Evolutionary conservation across 2,113 vertebrate genomes (phyloP).

Genomic region (Dermatemys mawii): DNA sequence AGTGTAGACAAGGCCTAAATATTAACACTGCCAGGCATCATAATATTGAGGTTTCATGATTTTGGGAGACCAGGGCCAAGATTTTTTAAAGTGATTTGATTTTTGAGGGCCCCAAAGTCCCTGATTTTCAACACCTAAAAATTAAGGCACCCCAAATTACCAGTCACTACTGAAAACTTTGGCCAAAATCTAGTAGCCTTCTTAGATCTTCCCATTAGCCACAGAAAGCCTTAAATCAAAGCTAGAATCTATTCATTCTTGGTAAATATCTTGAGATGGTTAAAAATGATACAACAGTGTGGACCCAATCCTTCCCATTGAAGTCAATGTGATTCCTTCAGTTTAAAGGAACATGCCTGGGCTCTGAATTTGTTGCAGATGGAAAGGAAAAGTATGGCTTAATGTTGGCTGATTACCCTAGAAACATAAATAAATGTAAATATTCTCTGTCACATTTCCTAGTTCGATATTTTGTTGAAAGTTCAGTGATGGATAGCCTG

Average conservation of each 20-base stretch:
- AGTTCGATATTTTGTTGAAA: neutral
- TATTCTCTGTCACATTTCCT: neutral
- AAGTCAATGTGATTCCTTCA: neutral
- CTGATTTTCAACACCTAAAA: neutral
- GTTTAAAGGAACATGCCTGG: neutral
- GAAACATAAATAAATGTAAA: neutral
- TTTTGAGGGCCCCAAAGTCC: neutral
- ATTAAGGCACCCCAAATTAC: neutral
- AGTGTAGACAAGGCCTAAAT: no score
- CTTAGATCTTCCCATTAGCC: neutral
- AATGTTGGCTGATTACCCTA: neutral
- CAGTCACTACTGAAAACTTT: neutral
- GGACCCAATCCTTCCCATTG: neutral
- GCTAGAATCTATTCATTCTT: neutral
- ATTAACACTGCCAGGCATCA: fast-evolving
- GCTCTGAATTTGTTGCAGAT: neutral
- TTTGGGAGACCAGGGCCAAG: neutral
- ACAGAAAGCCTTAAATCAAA: fast-evolving
- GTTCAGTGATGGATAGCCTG: neutral
- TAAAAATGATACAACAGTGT: neutral
- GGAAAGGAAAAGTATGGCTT: neutral
- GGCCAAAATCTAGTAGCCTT: neutral
- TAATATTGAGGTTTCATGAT: neutral
- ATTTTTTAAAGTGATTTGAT: fast-evolving
- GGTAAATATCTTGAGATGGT: neutral